Evolutionary conservation across 2,888 invertebrate genomes (phyloP), one percentile per base, ranked within the genome.

Genomic region (Cerastis rubricosa): DNA sequence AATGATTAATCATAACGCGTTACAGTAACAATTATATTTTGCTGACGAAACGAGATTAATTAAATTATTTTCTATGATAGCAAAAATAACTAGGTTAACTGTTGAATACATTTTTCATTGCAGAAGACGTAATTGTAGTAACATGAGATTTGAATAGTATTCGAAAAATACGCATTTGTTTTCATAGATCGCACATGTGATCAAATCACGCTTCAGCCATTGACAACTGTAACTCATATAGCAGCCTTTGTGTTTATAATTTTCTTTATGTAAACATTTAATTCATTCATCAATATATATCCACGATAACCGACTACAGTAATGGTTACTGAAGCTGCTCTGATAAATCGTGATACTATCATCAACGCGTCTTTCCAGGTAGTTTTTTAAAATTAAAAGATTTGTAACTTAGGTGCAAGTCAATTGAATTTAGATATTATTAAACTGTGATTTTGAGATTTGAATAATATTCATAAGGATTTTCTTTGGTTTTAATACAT

Each of bases 11-110:
- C 40, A 43, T 19, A 25, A 25, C 43, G 8, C 64, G 17, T 43
- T 63, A 49, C 25, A 57, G 19, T 40, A 17, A n/a, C 17, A 45
- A 49, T 64, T 29, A 25, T 43, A 43, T 11, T n/a, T 43, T n/a
- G 5, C 40, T 81, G n/a, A 57, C 14, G 64, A 65, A 81, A 78
- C 43, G 6, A 65, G 49, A 29, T 35, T 59, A 25, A 57, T 57
- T 22, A 25, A 81, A 74, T 81, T 43, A 49, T 29, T 35, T 49
- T 75, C 11, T 49, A 40, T 35, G 19, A 51, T 59, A 35, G 22
- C 40, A 45, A 19, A 19, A 51, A 51, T 51, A 57, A 51, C 14
- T n/a, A 78, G 82, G 78, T 35, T 51, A 57, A 51, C 8, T 29
- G 12, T 47, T 51, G 51, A 51, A 76, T 51, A 45, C 43, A 47